These are phyloP conservation scores for Babylonia areolata DNA, from an alignment of 1,140 invertebrate genomes.

Conservation along the genomic window DNA sequence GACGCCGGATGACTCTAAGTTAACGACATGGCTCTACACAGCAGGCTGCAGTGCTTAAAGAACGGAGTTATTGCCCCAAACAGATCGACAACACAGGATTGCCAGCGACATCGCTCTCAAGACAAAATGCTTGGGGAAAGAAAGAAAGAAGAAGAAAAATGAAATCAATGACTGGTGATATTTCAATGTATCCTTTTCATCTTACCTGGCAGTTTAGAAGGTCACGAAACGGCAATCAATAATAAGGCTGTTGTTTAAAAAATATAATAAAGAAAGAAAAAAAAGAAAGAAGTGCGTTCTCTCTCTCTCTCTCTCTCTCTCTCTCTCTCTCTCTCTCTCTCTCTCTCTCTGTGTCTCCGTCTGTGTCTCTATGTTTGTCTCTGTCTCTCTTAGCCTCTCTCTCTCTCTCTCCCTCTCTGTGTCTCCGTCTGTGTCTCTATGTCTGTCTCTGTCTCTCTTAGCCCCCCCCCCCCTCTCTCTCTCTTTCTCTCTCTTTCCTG, in stretches of 20 bases:
- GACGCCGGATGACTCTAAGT: neutral
- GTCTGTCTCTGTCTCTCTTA: neutral
- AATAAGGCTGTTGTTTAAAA: neutral
- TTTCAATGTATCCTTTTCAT: slow-evolving; percentile 14
- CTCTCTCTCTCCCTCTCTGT: neutral
- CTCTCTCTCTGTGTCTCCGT: neutral
- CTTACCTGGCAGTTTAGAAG: neutral
- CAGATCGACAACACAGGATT: neutral
- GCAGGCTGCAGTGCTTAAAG: neutral
- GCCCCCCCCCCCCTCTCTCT: neutral
- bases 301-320: neutral
- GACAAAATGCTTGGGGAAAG: neutral
- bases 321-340: slow-evolving; percentile 7
- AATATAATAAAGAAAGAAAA: no score
- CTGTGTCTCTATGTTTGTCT: no score
- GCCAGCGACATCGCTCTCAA: neutral
- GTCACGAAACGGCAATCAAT: neutral
- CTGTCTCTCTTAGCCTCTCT: no score
- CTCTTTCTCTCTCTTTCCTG: neutral
- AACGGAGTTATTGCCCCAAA: neutral
- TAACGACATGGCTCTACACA: neutral
- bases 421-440: neutral
- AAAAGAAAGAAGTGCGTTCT: no score
- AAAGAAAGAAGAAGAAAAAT: neutral
- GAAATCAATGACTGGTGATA: neutral